Conservation (phyloP, 2,888 invertebrate species). For the Standfussiana lucernea region DNA sequence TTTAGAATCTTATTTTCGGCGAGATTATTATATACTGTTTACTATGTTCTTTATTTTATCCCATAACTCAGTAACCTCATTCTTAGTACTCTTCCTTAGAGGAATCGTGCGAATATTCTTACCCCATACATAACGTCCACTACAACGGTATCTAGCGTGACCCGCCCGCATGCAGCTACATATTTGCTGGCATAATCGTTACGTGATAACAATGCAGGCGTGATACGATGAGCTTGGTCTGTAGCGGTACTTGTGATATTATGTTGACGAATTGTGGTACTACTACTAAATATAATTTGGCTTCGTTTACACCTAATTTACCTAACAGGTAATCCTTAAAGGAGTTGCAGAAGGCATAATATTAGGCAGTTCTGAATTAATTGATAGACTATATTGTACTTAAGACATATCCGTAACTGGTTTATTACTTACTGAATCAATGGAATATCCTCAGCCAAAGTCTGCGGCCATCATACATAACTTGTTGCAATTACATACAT, state of each 20-base stretch:
- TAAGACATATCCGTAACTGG: neutral
- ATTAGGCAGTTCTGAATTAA: neutral
- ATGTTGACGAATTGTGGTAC: neutral
- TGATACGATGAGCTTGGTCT: conserved; percentile 33
- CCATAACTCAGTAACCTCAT: neutral
- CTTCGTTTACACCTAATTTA: too few species aligned
- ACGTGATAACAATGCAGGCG: conserved; percentile 52
- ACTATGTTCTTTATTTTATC: too few species aligned
- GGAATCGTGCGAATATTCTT: neutral
- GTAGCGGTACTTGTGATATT: conserved; percentile 28
- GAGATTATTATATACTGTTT: too few species aligned
- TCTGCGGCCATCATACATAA: neutral
- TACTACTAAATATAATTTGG: neutral
- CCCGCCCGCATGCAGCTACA: conserved; percentile 42
- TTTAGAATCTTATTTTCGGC: too few species aligned
- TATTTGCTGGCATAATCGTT: conserved; percentile 38
- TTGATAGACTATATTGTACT: neutral
- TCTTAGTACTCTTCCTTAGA: neutral
- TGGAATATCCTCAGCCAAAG: neutral
- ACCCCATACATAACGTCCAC: conserved; percentile 9
- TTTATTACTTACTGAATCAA: neutral
- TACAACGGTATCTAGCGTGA: conserved; percentile 40
- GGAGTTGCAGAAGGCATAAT: neutral
- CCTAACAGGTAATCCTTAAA: neutral
- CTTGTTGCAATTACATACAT: neutral